phyloP scores from a whole-genome alignment of 2,888 invertebrate species.

The Antheraea assamensis region DNA sequence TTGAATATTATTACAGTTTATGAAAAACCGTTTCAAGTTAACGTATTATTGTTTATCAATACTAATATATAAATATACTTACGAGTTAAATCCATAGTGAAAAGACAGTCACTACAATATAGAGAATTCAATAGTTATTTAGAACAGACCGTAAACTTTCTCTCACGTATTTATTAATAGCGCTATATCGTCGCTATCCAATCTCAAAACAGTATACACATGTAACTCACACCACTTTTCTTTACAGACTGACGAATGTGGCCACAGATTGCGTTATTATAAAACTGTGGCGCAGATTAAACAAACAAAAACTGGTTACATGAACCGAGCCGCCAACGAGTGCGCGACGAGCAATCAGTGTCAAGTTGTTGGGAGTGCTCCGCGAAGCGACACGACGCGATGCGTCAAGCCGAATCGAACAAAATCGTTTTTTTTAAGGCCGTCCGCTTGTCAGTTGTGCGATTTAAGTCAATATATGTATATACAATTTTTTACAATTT shows the following conservation, averaged over 20 bases:
- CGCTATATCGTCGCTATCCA: background rate
- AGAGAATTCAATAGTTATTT: slow-evolving; percentile 8
- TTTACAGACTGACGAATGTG: background rate
- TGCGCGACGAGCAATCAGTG: too few relatives aligned
- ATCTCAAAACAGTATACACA: background rate
- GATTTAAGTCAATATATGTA: too few relatives aligned
- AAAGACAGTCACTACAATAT: background rate
- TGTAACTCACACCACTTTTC: background rate
- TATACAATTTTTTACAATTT: too few relatives aligned
- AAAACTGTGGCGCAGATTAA: background rate
- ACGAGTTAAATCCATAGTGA: slow-evolving; percentile 13
- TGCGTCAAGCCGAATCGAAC: too few relatives aligned
- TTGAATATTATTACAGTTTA: background rate
- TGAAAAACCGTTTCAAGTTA: background rate
- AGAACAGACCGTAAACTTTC: slow-evolving; percentile 5
- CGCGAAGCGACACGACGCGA: too few relatives aligned
- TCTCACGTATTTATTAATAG: slow-evolving; percentile 10
- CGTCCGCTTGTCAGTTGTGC: too few relatives aligned
- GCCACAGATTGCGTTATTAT: background rate
- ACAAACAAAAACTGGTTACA: background rate
- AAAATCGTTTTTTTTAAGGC: too few relatives aligned
- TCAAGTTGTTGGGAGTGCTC: too few relatives aligned
- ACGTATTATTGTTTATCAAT: background rate
- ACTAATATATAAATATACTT: background rate
- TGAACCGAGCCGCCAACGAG: too few relatives aligned